phyloP scores from a whole-genome alignment of 2,888 invertebrate species.

The Xanthia icteritia region DNA sequence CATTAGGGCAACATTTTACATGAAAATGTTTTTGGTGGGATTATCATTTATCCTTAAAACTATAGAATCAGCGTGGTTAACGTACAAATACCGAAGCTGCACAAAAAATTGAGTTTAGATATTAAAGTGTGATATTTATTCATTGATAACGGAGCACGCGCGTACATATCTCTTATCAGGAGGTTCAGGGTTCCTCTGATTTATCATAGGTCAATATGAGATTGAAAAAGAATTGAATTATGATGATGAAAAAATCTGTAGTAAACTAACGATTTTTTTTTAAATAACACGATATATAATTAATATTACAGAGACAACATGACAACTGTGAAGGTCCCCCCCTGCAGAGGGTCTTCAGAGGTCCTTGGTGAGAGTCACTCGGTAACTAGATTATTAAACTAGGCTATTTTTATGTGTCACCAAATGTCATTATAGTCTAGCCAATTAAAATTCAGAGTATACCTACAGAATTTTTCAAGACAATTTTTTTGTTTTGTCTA shows the following conservation, averaged over 20 bases:
- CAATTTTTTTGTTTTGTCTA: not conserved
- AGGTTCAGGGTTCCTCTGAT: constrained; percentile 32
- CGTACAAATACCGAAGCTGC: not conserved
- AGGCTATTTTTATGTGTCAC: no score
- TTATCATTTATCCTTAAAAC: not conserved
- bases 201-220: constrained; percentile 35
- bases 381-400: no score
- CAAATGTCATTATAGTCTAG: no score
- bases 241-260: not conserved
- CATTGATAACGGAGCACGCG: constrained; percentile 44
- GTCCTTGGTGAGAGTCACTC: no score
- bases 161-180: not conserved
- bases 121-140: constrained; percentile 17
- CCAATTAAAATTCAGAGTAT: no score
- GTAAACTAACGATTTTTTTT: not conserved
- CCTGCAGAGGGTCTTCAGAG: no score
- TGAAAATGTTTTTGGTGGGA: no score
- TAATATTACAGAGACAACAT: no score
- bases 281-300: no score
- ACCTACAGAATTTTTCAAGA: not conserved
- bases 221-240: constrained; percentile 3
- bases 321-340: no score
- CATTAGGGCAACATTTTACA: no score
- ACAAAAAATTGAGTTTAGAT: not conserved
- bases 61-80: not conserved